phyloP scores from a whole-genome alignment of 1,140 invertebrate species.

The Scaptodrosophila lebanonensis region DNA sequence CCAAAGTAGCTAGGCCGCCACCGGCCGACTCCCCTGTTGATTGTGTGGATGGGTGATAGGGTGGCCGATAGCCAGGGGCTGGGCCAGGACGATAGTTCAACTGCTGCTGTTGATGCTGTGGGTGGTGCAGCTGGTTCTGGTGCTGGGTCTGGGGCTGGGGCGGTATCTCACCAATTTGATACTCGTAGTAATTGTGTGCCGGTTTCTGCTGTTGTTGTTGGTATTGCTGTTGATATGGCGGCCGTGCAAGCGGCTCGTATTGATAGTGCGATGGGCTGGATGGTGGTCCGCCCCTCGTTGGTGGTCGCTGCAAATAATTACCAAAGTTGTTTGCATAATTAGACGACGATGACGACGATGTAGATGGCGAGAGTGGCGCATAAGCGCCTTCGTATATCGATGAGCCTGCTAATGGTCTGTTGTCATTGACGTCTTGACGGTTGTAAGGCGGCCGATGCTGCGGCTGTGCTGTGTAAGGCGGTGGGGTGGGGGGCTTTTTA shows the following conservation, averaged over 20 bases:
- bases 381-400: constrained; percentile 29
- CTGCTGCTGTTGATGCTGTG: constrained; percentile 44
- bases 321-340: constrained; percentile 77
- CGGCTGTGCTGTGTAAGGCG: constrained; percentile 2
- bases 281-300: constrained; percentile 23
- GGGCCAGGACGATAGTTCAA: constrained; percentile 59
- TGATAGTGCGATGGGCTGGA: constrained; percentile 32
- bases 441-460: constrained; percentile 45
- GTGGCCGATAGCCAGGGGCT: constrained; percentile 24
- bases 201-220: constrained; percentile 39
- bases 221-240: constrained; percentile 2
- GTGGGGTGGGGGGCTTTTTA: not conserved
- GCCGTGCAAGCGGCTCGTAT: constrained; percentile 23
- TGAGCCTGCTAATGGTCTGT: constrained; percentile 38
- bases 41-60: constrained; percentile 17
- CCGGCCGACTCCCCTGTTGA: constrained; percentile 1
- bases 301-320: constrained; percentile 73
- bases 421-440: constrained; percentile 55
- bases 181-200: constrained; percentile 70
- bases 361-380: constrained; percentile 12
- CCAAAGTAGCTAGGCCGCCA: constrained; percentile 57
- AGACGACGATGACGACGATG: constrained; percentile 38
- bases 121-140: constrained; percentile 34
- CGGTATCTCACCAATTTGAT: constrained; percentile 72
- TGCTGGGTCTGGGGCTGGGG: constrained; percentile 38